These are phyloP conservation scores for Gobio occitaniae DNA, from an alignment of 2,797 vertebrate species.

Conservation along the genomic window DNA sequence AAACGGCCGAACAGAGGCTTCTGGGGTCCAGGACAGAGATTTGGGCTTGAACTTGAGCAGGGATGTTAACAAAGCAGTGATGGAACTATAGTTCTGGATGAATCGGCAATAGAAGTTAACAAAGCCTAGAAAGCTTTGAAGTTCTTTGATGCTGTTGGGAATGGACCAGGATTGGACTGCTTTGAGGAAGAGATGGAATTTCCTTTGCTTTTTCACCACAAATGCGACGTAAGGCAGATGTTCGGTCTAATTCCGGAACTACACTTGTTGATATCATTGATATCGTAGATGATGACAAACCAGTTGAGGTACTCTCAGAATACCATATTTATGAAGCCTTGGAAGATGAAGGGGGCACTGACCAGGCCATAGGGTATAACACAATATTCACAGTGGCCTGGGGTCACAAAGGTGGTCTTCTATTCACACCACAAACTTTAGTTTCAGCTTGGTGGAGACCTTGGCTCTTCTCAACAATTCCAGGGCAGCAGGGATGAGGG, in stretches of 20 bases:
- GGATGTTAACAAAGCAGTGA: neutral
- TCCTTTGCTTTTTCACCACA: neutral
- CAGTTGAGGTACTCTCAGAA: neutral
- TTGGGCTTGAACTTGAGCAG: neutral
- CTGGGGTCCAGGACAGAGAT: neutral
- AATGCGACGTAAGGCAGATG: neutral
- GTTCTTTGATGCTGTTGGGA: neutral
- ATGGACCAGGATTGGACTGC: neutral
- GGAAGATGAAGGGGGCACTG: neutral
- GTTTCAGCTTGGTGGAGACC: neutral
- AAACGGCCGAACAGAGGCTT: no score
- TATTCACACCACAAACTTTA: neutral
- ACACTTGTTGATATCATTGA: neutral
- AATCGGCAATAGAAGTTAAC: neutral
- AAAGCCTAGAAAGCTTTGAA: neutral
- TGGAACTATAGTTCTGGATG: neutral
- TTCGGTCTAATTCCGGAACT: neutral
- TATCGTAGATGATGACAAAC: neutral
- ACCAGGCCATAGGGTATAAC: neutral
- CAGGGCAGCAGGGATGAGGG: neutral
- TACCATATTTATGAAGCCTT: neutral
- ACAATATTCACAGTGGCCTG: neutral
- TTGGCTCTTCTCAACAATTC: neutral
- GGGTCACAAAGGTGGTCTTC: neutral
- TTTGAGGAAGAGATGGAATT: neutral